A percentile compares a stretch with the other conserved stretches of the same genome.
phyloP scores from a whole-genome alignment of 2,888 invertebrate species.

The Prenolepis imparis region DNA sequence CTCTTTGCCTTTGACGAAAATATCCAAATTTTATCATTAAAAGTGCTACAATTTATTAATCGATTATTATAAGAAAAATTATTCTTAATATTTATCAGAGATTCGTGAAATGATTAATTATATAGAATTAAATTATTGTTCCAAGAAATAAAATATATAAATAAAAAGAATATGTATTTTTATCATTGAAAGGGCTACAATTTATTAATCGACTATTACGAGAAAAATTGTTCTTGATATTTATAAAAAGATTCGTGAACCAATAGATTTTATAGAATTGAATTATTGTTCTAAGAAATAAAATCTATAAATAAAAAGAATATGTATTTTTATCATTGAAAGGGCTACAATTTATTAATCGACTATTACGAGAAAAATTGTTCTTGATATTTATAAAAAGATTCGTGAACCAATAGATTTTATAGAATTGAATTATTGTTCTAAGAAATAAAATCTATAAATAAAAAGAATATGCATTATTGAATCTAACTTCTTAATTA shows the following conservation, averaged over 20 bases:
- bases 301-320: conserved; percentile 12
- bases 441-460: background rate
- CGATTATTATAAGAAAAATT: background rate
- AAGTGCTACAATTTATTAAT: background rate
- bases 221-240: background rate
- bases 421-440: background rate
- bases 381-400: background rate
- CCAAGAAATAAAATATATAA: too few relatives aligned
- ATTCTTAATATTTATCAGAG: background rate
- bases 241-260: background rate
- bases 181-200: too few relatives aligned
- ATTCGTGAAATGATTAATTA: background rate
- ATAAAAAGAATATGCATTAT: conserved; percentile 45
- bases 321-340: conserved; percentile 18
- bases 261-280: background rate
- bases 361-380: background rate
- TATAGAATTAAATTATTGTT: background rate
- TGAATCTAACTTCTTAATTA: conserved; percentile 61
- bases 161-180: conserved; percentile 41
- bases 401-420: background rate
- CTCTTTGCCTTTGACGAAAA: background rate
- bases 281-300: background rate
- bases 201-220: background rate
- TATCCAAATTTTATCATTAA: background rate
- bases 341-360: background rate